Percentiles rank a stretch among this genome's conserved stretches.
Conservation (phyloP, 2,797 vertebrate species). For the Coendou prehensilis region DNA sequence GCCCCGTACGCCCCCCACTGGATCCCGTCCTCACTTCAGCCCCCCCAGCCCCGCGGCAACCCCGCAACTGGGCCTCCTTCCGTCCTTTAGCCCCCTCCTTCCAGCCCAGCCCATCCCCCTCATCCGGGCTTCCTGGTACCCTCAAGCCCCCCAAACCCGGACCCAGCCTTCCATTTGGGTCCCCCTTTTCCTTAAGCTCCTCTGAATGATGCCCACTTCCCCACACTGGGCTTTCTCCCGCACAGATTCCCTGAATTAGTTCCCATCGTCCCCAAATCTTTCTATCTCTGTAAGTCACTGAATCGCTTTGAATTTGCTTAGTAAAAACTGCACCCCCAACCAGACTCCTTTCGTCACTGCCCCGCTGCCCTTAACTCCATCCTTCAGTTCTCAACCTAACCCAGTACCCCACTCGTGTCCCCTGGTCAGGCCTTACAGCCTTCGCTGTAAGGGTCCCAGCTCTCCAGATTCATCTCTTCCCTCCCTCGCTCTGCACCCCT, state of each 20-base stretch:
- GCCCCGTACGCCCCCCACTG: not conserved
- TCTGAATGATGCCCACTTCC: not conserved
- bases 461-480: not conserved
- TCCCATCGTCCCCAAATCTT: not conserved
- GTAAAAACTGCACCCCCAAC: not conserved
- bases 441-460: not conserved
- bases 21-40: not conserved
- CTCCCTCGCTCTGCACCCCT: not conserved
- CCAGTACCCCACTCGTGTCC: not conserved
- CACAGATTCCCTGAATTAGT: not conserved
- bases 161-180: not conserved
- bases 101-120: constrained; percentile 72
- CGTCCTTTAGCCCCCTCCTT: constrained; percentile 42
- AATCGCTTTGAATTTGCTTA: not conserved
- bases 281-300: constrained; percentile 21
- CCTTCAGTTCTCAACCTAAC: not conserved
- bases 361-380: not conserved
- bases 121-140: constrained; percentile 49
- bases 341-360: not conserved
- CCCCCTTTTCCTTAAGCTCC: not conserved
- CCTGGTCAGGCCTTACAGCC: not conserved
- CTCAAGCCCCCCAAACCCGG: not conserved
- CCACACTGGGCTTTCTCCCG: not conserved
- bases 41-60: not conserved
- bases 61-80: constrained; percentile 54